These are phyloP conservation scores for Piprites chloris DNA, from an alignment of 2,113 vertebrate species.

Conservation along the genomic window DNA sequence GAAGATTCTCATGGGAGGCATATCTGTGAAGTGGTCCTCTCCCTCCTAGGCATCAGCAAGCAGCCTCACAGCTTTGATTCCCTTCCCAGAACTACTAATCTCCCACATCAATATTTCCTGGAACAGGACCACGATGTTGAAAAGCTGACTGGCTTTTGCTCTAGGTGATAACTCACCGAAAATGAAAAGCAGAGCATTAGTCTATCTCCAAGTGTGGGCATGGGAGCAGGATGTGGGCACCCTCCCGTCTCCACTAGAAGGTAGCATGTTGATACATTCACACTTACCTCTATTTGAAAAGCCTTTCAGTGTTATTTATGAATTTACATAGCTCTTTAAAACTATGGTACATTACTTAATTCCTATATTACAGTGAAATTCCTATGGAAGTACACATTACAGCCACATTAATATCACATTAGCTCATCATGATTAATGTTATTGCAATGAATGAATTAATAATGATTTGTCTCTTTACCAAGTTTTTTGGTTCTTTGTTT, in stretches of 20 bases:
- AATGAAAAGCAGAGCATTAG: slow-evolving; percentile 18
- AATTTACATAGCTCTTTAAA: slow-evolving; percentile 47
- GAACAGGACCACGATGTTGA: slow-evolving; percentile 54
- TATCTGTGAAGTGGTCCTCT: not conserved
- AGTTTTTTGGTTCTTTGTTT: not conserved
- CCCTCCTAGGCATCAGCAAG: not conserved
- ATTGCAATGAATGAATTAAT: slow-evolving; percentile 78
- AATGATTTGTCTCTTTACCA: slow-evolving; percentile 74
- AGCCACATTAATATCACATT: slow-evolving; percentile 80
- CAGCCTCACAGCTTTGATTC: slow-evolving; percentile 47
- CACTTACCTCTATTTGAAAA: slow-evolving; percentile 41
- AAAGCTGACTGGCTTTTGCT: slow-evolving; percentile 53
- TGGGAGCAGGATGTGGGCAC: slow-evolving; percentile 26
- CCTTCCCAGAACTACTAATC: slow-evolving; percentile 72
- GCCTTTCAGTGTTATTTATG: slow-evolving; percentile 62
- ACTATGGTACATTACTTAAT: slow-evolving; percentile 55
- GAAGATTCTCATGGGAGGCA: not conserved
- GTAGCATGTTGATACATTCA: slow-evolving; percentile 23
- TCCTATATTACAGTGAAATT: slow-evolving; percentile 67
- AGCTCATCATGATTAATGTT: slow-evolving; percentile 71
- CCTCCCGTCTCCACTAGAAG: not conserved
- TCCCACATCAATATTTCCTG: slow-evolving; percentile 69
- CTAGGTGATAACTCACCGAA: slow-evolving; percentile 43
- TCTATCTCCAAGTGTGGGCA: slow-evolving; percentile 2
- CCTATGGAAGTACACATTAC: slow-evolving; percentile 66